Percentiles rank a stretch among this genome's conserved stretches.
Conservation (phyloP, 2,113 vertebrate genomes). For the Seriola dumerili region DNA sequence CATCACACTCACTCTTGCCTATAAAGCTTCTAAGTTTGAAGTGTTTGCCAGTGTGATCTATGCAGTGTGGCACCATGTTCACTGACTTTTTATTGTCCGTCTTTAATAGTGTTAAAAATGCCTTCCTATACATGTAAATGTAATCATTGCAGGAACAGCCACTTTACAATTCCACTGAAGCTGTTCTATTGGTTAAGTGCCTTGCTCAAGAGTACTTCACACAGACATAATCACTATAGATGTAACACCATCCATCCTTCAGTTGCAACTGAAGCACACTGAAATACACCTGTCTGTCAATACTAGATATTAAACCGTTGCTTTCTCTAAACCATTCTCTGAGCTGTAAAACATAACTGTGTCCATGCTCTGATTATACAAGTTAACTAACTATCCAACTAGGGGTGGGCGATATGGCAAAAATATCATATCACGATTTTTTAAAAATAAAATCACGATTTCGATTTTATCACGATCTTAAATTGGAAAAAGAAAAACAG, state of each 20-base stretch:
- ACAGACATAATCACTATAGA: background rate
- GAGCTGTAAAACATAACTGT: too few species aligned
- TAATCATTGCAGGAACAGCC: background rate
- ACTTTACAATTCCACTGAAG: background rate
- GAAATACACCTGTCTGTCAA: slow-evolving; percentile 2
- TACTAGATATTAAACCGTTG: background rate
- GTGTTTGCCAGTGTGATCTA: slow-evolving; percentile 26
- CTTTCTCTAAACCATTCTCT: background rate
- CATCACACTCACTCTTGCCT: slow-evolving; percentile 43
- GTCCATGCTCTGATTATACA: too few species aligned
- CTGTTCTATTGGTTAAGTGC: background rate
- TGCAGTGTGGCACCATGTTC: background rate
- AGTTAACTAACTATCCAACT: background rate
- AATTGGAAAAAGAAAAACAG: too few species aligned
- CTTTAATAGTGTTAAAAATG: background rate
- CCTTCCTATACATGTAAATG: background rate
- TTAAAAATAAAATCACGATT: too few species aligned
- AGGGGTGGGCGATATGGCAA: too few species aligned
- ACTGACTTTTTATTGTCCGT: background rate
- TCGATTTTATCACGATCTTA: too few species aligned
- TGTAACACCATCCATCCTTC: background rate
- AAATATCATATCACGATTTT: too few species aligned
- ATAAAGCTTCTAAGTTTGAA: slow-evolving; percentile 36
- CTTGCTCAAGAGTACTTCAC: slow-evolving; percentile 16
- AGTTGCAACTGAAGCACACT: background rate